Evolutionary conservation across 2,888 invertebrate genomes (phyloP).

Genomic region (Lypha dubia): DNA sequence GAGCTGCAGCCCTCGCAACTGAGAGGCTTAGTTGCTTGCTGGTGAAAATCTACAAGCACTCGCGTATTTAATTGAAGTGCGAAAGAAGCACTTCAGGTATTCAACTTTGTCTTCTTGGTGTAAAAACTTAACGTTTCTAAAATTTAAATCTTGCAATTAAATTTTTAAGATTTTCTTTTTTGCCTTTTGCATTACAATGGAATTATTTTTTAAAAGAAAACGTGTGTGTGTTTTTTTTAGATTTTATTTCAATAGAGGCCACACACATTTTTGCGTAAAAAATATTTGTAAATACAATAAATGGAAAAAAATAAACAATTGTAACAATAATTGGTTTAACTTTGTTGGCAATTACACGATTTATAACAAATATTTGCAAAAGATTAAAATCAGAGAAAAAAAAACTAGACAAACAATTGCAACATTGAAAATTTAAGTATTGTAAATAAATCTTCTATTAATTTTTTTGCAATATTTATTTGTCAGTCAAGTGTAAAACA

Average conservation of each 20-base stretch:
- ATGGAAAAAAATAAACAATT: neutral
- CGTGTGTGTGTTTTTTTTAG: neutral
- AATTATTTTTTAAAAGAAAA: slow-evolving; percentile 24
- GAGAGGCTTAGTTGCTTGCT: neutral
- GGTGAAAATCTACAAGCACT: slow-evolving; percentile 22
- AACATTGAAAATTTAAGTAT: slow-evolving; percentile 35
- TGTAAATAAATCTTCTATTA: slow-evolving; percentile 32
- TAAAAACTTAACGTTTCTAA: slow-evolving; percentile 42
- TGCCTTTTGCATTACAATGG: neutral
- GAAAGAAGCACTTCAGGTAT: slow-evolving; percentile 40
- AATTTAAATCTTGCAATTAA: slow-evolving; percentile 50
- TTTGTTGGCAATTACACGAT: slow-evolving; percentile 77
- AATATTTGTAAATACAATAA: neutral
- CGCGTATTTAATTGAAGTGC: slow-evolving; percentile 3
- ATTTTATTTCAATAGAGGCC: slow-evolving; percentile 35
- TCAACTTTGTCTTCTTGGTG: neutral
- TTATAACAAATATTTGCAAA: slow-evolving; percentile 37
- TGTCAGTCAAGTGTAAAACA: slow-evolving; percentile 66
- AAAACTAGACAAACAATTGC: slow-evolving; percentile 43
- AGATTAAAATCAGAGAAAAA: slow-evolving; percentile 30
- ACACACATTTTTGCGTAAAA: slow-evolving; percentile 51
- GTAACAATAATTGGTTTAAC: slow-evolving; percentile 80
- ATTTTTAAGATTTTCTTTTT: slow-evolving; percentile 6
- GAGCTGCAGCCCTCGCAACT: neutral
- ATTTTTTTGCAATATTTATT: slow-evolving; percentile 26